Percentiles rank a stretch among this genome's conserved stretches.
phyloP scores from a whole-genome alignment of 2,888 invertebrate genomes.

The Apotomis turbidana region DNA sequence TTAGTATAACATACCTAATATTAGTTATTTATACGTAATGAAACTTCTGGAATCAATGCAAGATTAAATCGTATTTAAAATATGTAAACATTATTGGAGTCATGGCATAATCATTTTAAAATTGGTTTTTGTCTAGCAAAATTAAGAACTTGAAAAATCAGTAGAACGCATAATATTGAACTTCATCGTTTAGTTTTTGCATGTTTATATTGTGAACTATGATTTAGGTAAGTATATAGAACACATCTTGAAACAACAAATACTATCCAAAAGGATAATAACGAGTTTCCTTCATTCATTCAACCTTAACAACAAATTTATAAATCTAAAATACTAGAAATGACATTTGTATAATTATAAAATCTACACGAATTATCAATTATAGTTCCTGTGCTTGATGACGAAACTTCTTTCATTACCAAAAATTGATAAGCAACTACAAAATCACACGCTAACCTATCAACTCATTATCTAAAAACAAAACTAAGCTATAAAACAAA shows the following conservation, averaged over 20 bases:
- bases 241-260: slow-evolving; percentile 52
- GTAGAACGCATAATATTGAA: not conserved
- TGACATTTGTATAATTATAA: no score
- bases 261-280: slow-evolving; percentile 61
- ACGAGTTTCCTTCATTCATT: slow-evolving; percentile 51
- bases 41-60: not conserved
- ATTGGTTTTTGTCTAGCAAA: not conserved
- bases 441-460: no score
- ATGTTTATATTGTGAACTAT: not conserved
- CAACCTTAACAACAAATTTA: slow-evolving; percentile 16
- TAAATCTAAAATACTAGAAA: slow-evolving; percentile 23
- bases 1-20: no score
- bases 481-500: not conserved
- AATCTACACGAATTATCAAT: no score
- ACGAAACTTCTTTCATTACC: no score
- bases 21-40: no score
- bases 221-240: slow-evolving; percentile 30
- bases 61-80: no score
- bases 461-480: no score
- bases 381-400: no score
- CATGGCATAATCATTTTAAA: no score
- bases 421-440: no score
- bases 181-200: not conserved
- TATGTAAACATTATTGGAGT: no score
- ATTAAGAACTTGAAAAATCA: not conserved